phyloP scores from a whole-genome alignment of 2,888 invertebrate species.

The Eupeodes latifasciatus region DNA sequence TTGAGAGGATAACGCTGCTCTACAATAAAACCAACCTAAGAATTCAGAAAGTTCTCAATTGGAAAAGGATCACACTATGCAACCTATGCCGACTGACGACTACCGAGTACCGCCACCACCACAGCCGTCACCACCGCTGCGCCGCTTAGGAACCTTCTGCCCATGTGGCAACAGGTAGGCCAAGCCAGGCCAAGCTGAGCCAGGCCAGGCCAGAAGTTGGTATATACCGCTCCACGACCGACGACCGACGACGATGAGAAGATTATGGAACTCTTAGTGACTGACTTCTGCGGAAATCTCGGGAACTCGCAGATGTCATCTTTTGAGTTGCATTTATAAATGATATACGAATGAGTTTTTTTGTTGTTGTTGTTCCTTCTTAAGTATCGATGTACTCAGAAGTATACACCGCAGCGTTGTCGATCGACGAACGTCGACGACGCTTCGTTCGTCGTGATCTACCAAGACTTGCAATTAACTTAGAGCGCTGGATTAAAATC shows the following conservation, averaged over 20 bases:
- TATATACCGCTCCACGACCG: slow-evolving; percentile 32
- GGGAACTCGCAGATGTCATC: slow-evolving; percentile 73
- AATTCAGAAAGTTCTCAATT: slow-evolving; percentile 52
- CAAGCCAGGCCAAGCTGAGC: slow-evolving; percentile 24
- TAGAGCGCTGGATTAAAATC: slow-evolving; percentile 68
- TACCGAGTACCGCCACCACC: neutral
- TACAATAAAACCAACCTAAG: slow-evolving; percentile 22
- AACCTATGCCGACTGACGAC: too few relatives aligned
- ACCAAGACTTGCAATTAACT: slow-evolving; percentile 75
- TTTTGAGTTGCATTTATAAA: slow-evolving; percentile 57
- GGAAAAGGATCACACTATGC: slow-evolving; percentile 56
- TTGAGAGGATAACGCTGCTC: slow-evolving; percentile 63
- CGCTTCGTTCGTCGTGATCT: slow-evolving; percentile 61
- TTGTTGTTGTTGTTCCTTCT: neutral
- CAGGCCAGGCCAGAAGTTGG: slow-evolving; percentile 25
- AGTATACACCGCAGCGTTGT: neutral
- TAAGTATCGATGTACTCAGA: slow-evolving; percentile 41
- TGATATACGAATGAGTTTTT: slow-evolving; percentile 66
- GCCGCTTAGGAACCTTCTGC: neutral
- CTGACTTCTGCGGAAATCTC: slow-evolving; percentile 74
- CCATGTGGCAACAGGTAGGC: slow-evolving; percentile 64
- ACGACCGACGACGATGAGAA: slow-evolving; percentile 44
- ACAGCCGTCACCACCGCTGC: neutral
- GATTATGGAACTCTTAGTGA: slow-evolving; percentile 68
- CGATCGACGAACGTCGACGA: neutral